Evolutionary conservation across 1,140 invertebrate genomes (phyloP), one percentile per base, ranked within the genome.

Genomic region (Lithobius niger): DNA sequence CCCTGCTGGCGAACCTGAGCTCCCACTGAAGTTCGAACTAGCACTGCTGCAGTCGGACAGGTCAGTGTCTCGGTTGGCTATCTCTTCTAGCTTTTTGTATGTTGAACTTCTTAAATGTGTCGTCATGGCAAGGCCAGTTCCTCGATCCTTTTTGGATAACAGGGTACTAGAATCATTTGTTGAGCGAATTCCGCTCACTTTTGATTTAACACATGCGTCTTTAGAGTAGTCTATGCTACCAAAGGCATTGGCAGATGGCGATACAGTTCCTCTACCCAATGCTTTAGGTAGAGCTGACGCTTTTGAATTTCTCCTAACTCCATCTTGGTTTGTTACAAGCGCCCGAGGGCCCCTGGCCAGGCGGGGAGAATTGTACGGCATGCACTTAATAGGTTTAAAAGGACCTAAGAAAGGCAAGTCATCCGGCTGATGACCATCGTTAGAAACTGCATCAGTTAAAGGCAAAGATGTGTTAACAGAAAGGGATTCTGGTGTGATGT

Each of bases 301-400:
- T 21, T 36, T 28, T n/a, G 40, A 18, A 19, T 52, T 22, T 52
- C 22, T 28, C 27, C 21, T 52, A 4, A 18, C n/a, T 28, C 27
- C 51, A 28, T 28, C n/a, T 21, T 24, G 26, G 3, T 18, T 36
- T 4, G 16, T 3, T 18, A 6, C 31, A 4, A 4, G 6, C 18
- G 18, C 31, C n/a, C 28, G 4, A n/a, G 51, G 24, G 10, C 16
- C 27, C 22, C 40, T 52, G 19, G 27, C 3, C 3, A 52, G 21
- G 13, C 28, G 25, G 10, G 51, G 51, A 40, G 51, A 52, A 52
- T 52, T 52, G 40, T 52, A 52, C 4, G 51, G 51, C 51, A 52
- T 52, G 24, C 51, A 52, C 31, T 52, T 52, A 15, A 52, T 28
- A 18, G 51, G 48, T 26, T 27, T 13, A 27, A 50, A 47, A 47